Evolutionary conservation across 2,888 invertebrate species (phyloP).

Genomic region (Agrochola macilenta): DNA sequence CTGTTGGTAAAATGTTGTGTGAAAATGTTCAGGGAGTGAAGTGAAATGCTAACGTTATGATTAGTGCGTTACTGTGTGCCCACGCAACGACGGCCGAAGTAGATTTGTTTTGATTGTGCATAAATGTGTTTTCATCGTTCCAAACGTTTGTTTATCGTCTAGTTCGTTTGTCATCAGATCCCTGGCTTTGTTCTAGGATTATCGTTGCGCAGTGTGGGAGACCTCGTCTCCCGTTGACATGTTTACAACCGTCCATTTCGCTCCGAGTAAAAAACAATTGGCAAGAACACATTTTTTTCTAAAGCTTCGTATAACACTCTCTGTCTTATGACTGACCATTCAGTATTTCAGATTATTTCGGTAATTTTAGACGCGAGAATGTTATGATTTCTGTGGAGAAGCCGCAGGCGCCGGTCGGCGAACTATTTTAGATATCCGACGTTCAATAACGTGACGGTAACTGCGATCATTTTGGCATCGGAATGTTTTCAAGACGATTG

Average conservation of each 20-base stretch:
- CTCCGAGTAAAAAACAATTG: constrained; percentile 73
- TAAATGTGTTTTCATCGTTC: constrained; percentile 29
- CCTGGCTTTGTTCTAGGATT: constrained; percentile 22
- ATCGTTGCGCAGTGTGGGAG: constrained; percentile 45
- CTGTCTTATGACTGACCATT: constrained; percentile 64
- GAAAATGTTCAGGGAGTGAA: constrained; percentile 8
- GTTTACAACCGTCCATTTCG: constrained; percentile 72
- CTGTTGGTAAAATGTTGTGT: constrained; percentile 13
- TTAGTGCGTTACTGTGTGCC: constrained; percentile 16
- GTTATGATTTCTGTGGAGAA: constrained; percentile 75
- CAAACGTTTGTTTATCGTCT: constrained; percentile 35
- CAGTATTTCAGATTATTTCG: constrained; percentile 73
- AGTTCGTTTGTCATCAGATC: constrained; percentile 31
- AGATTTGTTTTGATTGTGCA: constrained; percentile 44
- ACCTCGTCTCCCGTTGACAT: constrained; percentile 64
- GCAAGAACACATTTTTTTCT: constrained; percentile 77
- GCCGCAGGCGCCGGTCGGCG: constrained; percentile 70
- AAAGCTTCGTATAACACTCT: constrained; percentile 44
- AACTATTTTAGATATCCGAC: constrained; percentile 74
- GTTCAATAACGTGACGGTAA: constrained; percentile 50
- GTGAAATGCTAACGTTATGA: constrained; percentile 32
- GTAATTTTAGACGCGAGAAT: constrained; percentile 79
- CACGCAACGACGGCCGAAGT: neutral
- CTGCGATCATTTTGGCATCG: constrained; percentile 60
- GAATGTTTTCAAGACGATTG: constrained; percentile 61